Base-by-base conservation (phyloP, 1,140 invertebrate genomes). In the Meloidogyne floridensis region DNA sequence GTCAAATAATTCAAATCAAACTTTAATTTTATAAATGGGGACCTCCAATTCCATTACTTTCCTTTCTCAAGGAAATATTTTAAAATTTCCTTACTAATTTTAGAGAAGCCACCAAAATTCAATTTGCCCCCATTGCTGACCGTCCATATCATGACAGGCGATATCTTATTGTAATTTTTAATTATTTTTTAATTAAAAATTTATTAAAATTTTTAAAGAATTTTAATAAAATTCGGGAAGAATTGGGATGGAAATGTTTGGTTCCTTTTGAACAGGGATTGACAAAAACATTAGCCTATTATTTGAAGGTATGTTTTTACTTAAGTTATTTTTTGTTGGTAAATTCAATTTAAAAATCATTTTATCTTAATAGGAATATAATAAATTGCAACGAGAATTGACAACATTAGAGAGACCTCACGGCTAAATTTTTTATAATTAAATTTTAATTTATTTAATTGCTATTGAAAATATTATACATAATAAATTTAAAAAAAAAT, bases 141-240 rank as follows among this genome's bases (percentile, higher is more conserved):
- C 77, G 89, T 32, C 89, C 89, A 10, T 90, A 90, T 77, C 89
- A 90, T 77, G 89, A 90, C 80, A 85, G 89, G 10, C 87, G 89
- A 51, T 90, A 90, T 76, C 85, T 85, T 74, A 90, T 90, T 72
- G 89, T 47, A 47, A 47, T 5, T 47, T 5, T 47, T 79, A 70
- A 79, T 11, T 11, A 3, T 3, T 43, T n/a, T 71, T n/a, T 1
- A 7, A 6, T 59, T 47, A 71, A 42, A 42, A 42, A 32, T 11
- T 5, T 18, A 15, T 43, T 4, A n/a, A 47, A 20, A 20, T 20
- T n/a, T 42, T 18, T 79, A 42, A n/a, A 79, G 77, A 79, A 90
- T 80, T 90, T 90, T 72, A 83, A 83, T 4, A 90, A 90, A 77
- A 86, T 90, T 20, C 80, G 80, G 8, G 54, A 84, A 8, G 84